Evolutionary conservation across 2,888 invertebrate species (phyloP).

Genomic region (Galerucella nymphaeae): DNA sequence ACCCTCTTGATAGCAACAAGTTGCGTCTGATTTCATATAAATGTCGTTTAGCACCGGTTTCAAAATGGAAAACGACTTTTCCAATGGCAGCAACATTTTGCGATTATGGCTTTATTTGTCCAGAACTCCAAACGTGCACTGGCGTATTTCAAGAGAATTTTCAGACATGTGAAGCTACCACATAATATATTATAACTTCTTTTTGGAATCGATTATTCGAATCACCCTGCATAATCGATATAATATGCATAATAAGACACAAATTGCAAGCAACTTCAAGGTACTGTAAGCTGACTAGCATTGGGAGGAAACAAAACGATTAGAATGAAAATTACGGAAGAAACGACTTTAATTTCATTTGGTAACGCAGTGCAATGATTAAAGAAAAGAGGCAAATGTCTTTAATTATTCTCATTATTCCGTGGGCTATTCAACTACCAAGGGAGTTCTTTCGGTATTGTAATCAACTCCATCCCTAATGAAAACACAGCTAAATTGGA

Average conservation of each 20-base stretch:
- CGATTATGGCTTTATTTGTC: constrained; percentile 40
- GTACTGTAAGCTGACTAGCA: not conserved
- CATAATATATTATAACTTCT: not conserved
- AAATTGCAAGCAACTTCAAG: not conserved
- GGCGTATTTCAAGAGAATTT: not conserved
- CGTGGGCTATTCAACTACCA: constrained; percentile 32
- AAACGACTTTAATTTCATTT: constrained; percentile 44
- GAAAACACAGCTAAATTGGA: constrained; percentile 19
- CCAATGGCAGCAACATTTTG: constrained; percentile 38
- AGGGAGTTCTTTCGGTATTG: constrained; percentile 23
- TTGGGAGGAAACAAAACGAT: not conserved
- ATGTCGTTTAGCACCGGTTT: constrained; percentile 42
- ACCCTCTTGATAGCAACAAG: constrained; percentile 44
- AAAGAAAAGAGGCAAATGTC: constrained; percentile 41
- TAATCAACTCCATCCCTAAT: constrained; percentile 29
- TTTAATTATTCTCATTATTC: constrained; percentile 41
- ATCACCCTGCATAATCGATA: too few species aligned
- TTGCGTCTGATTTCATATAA: constrained; percentile 48
- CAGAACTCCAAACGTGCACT: constrained; percentile 2
- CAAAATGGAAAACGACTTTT: constrained; percentile 41
- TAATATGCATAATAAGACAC: too few species aligned
- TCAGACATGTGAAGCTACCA: not conserved
- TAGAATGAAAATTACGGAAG: constrained; percentile 39
- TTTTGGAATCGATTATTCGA: too few species aligned
- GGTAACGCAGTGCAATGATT: constrained; percentile 42